Conservation (phyloP, 2,113 vertebrate species). For the Pan paniscus region DNA sequence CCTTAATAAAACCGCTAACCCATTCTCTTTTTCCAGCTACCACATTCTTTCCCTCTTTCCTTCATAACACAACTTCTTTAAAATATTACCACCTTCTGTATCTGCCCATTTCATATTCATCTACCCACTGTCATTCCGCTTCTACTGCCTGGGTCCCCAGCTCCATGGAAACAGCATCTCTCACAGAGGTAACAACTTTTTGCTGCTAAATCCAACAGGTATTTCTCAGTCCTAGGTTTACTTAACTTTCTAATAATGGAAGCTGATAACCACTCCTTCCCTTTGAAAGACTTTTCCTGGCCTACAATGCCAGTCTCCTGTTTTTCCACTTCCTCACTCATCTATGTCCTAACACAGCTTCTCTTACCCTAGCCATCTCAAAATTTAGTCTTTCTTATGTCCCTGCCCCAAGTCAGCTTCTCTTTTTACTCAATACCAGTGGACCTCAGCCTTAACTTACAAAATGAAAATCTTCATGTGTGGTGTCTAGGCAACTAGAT, state of each 20-base stretch:
- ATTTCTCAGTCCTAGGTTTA: not conserved
- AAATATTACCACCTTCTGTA: not conserved
- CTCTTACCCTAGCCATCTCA: not conserved
- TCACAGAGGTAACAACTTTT: not conserved
- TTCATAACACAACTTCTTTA: not conserved
- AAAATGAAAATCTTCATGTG: constrained; percentile 3
- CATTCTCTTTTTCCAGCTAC: not conserved
- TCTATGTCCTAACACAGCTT: not conserved
- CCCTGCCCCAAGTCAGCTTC: not conserved
- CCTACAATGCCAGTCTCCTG: not conserved
- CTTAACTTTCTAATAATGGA: not conserved
- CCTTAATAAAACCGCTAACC: not conserved
- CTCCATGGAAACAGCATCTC: not conserved
- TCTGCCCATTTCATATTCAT: not conserved
- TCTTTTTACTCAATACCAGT: not conserved
- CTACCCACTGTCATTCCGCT: not conserved
- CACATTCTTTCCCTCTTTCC: not conserved
- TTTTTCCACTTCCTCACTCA: not conserved
- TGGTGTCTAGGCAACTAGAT: not conserved
- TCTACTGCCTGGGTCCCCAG: not conserved
- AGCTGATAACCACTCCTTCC: not conserved
- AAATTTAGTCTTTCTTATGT: not conserved
- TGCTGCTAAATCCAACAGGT: not conserved
- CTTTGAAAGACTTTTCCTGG: not conserved
- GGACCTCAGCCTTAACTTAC: not conserved